Evolutionary conservation across 1,140 invertebrate genomes (phyloP), one percentile per base, ranked within the genome.

Genomic region (Planococcus citri): DNA sequence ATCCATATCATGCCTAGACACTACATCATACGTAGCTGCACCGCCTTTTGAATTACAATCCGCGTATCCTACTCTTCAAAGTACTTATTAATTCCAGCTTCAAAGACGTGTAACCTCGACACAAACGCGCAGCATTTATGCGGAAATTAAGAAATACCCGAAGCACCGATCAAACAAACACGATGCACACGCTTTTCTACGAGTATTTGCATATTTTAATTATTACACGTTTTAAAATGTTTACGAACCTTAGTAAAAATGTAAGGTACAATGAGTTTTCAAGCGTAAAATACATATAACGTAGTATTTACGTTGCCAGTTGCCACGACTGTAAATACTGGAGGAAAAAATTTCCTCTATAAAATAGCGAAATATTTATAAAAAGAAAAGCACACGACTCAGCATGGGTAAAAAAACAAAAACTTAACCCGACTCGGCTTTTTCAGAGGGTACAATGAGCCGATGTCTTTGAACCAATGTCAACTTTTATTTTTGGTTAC

Each of bases 121-220:
- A 51, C 10, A 4, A 12, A 33, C 29, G 29, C 33, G 33, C 33
- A 37, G 14, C 33, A 37, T 51, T 51, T 51, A 51, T 17, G 41
- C n/a, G 41, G 41, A 51, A 51, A 51, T 51, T 51, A 51, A 51
- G 41, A 51, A 51, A 51, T 51, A 51, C 41, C n/a, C 41, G 41
- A 51, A 51, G 41, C n/a, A 51, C 41, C n/a, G 41, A 51, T 51
- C 29, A 33, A 33, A 33, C 29, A 12, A n/a, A n/a, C n/a, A 17
- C 41, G 41, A 20, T 17, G 41, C 17, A 3, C n/a, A n/a, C n/a
- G 41, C 29, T 33, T 33, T 33, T 51, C n/a, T n/a, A n/a, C n/a
- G n/a, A n/a, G n/a, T n/a, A 51, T 51, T 51, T 51, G 41, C 41
- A 51, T 51, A 51, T 51, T 51, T 51, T 51, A 51, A 51, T 51